These are phyloP conservation scores for Pantherophis alleghaniensis DNA, from an alignment of 2,797 vertebrate species.

Conservation along the genomic window DNA sequence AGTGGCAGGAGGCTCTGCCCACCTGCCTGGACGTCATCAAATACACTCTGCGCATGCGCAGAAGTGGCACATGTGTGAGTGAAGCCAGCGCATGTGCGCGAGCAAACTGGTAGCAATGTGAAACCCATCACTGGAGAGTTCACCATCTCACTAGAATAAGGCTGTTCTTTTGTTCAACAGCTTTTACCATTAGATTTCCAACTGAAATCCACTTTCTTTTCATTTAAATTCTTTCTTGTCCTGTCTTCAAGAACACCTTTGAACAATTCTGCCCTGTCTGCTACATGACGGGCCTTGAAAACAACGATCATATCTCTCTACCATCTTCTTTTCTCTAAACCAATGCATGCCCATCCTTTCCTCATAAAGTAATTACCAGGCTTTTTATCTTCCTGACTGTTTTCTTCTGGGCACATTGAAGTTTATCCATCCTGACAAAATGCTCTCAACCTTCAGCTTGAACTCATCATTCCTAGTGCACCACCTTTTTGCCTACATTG, in stretches of 20 bases:
- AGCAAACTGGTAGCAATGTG: too few species aligned
- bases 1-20: too few species aligned
- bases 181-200: neutral
- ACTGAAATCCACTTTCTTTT: neutral
- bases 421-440: neutral
- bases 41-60: too few species aligned
- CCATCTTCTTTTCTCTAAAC: neutral
- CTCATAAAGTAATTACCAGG: neutral
- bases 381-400: neutral
- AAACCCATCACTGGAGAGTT: neutral
- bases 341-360: neutral
- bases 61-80: too few species aligned
- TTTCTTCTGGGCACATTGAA: neutral
- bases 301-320: neutral
- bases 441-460: neutral
- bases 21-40: too few species aligned
- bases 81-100: too few species aligned
- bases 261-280: neutral
- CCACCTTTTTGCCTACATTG: neutral
- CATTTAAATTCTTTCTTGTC: neutral
- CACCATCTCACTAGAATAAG: neutral
- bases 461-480: neutral
- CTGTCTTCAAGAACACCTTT: neutral
- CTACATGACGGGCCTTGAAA: neutral
- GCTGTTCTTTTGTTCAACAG: neutral